A percentile compares a stretch with the other conserved stretches of the same genome.
Conservation (phyloP, 2,888 invertebrate species). For the Agonum fuliginosum region DNA sequence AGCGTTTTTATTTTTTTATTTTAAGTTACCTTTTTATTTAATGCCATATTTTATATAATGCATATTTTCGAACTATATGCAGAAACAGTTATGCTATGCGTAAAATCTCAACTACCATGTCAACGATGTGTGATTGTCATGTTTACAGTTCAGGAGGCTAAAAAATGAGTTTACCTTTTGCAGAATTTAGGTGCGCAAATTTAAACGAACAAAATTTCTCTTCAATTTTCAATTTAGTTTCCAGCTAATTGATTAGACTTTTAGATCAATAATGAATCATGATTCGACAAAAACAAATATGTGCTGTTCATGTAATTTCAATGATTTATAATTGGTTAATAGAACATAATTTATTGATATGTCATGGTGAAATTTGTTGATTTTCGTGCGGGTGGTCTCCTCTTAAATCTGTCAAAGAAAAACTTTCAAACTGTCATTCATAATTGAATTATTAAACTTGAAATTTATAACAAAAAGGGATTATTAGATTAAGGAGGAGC, state of each 20-base stretch:
- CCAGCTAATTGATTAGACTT: neutral
- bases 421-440: slow-evolving; percentile 21
- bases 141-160: too few species aligned
- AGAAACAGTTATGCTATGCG: too few species aligned
- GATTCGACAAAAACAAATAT: neutral
- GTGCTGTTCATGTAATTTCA: slow-evolving; percentile 5
- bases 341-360: slow-evolving; percentile 12
- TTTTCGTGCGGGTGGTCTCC: slow-evolving; percentile 11
- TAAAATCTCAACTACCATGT: too few species aligned
- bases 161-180: too few species aligned
- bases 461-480: slow-evolving; percentile 2
- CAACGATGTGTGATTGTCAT: too few species aligned
- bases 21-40: too few species aligned
- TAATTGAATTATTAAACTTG: slow-evolving; percentile 28
- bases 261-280: neutral
- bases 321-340: slow-evolving; percentile 10
- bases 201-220: too few species aligned
- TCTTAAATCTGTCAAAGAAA: neutral
- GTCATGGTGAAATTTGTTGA: slow-evolving; percentile 26
- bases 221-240: neutral
- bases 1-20: too few species aligned
- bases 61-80: too few species aligned
- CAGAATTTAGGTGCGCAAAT: too few species aligned
- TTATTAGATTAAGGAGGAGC: too few species aligned
- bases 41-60: too few species aligned